Evolutionary conservation across 2,888 invertebrate genomes (phyloP).

Genomic region (Fragum whitleyi): DNA sequence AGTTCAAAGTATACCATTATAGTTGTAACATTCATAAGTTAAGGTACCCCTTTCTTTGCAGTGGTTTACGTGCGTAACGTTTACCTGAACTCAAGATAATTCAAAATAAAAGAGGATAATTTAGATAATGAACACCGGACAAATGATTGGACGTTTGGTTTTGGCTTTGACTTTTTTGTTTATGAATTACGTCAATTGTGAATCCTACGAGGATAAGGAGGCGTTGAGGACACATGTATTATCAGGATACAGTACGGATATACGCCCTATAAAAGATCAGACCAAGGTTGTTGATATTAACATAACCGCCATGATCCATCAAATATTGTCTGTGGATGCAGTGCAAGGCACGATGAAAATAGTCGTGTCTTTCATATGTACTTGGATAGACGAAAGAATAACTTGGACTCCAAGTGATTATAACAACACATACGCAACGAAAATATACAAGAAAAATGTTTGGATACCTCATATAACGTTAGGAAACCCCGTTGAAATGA

Average conservation of each 20-base stretch:
- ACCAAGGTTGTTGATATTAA: conserved; percentile 30
- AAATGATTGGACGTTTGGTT: too few species aligned
- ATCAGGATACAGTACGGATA: conserved; percentile 28
- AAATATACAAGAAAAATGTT: conserved; percentile 24
- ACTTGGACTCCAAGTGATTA: conserved; percentile 34
- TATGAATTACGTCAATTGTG: background rate
- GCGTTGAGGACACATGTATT: conserved; percentile 26
- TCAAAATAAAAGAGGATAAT: too few species aligned
- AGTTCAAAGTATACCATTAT: too few species aligned
- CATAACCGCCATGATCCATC: conserved; percentile 18
- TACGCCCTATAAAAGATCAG: conserved; percentile 36
- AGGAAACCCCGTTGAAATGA: conserved; percentile 27
- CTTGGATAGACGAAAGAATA: conserved; percentile 40
- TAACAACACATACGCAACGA: conserved; percentile 18
- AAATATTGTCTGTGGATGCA: conserved; percentile 29
- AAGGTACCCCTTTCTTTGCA: too few species aligned
- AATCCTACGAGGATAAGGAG: conserved; percentile 30
- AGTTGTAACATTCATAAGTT: too few species aligned
- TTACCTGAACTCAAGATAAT: too few species aligned
- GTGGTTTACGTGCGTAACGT: too few species aligned
- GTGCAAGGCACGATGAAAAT: conserved; percentile 32
- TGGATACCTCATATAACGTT: conserved; percentile 41
- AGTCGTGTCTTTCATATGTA: background rate
- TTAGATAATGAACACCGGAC: too few species aligned
- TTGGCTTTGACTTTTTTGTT: too few species aligned